Evolutionary conservation across 2,113 vertebrate species (phyloP).

Genomic region (Tachycineta bicolor): DNA sequence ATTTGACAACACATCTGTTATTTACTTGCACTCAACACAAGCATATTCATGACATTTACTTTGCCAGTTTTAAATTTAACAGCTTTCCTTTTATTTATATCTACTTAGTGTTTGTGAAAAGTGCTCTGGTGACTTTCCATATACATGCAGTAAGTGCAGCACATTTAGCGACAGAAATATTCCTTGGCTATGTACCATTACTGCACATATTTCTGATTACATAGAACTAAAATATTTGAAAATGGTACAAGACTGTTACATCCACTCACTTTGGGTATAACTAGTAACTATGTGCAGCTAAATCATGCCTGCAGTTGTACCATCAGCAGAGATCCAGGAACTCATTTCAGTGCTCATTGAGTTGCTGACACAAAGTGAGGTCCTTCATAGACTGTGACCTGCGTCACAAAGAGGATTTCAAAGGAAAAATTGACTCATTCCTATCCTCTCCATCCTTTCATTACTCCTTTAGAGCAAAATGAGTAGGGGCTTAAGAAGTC

Average conservation of each 20-base stretch:
- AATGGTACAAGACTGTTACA: neutral
- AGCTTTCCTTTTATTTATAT: conserved; percentile 66
- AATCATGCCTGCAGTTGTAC: neutral
- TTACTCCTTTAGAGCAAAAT: neutral
- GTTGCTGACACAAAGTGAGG: neutral
- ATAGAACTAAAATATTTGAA: neutral
- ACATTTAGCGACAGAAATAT: conserved; percentile 20
- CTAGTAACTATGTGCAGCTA: neutral
- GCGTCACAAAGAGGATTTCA: neutral
- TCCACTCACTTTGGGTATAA: neutral
- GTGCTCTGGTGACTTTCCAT: conserved; percentile 36
- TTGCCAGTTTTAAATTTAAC: conserved; percentile 56
- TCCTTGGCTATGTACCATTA: neutral
- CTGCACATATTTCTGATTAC: neutral
- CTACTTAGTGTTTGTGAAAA: conserved; percentile 52
- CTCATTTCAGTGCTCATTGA: neutral
- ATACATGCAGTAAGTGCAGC: neutral
- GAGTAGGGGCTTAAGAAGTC: neutral
- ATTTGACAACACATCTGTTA: conserved; percentile 69
- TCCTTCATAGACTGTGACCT: neutral
- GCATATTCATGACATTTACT: conserved; percentile 64
- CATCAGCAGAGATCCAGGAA: neutral
- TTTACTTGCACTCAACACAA: conserved; percentile 60
- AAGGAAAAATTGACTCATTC: neutral
- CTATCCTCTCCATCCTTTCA: neutral